These are phyloP conservation scores for Tauraco hartlaubi DNA, from an alignment of 2,797 vertebrate genomes.

Conservation along the genomic window DNA sequence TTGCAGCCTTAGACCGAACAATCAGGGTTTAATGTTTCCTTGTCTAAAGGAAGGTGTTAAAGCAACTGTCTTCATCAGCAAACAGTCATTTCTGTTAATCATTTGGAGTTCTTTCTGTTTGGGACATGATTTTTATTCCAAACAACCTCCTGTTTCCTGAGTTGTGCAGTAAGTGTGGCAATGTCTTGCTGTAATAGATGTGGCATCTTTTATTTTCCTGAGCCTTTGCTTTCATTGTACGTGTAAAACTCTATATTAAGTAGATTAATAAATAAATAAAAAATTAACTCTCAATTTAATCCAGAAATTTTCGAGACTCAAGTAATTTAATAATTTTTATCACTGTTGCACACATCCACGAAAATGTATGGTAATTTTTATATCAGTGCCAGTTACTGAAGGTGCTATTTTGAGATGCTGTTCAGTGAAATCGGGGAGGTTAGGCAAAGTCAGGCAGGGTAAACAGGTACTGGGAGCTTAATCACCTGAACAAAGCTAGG, in stretches of 20 bases:
- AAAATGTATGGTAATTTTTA: not conserved
- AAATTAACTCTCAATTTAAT: not conserved
- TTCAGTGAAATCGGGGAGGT: not conserved
- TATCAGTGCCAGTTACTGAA: not conserved
- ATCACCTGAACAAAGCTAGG: not conserved
- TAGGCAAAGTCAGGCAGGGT: not conserved
- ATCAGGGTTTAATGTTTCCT: not conserved
- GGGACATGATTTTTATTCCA: not conserved
- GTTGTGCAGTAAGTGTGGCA: not conserved
- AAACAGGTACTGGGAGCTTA: not conserved
- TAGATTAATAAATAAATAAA: not conserved
- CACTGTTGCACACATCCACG: not conserved
- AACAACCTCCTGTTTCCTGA: not conserved
- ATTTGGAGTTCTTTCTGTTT: not conserved
- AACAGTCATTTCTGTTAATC: not conserved
- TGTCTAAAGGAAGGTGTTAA: not conserved
- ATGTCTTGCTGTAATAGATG: not conserved
- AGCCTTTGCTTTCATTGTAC: not conserved
- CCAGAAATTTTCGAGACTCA: not conserved
- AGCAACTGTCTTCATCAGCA: not conserved
- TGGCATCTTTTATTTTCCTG: not conserved
- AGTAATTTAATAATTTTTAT: not conserved
- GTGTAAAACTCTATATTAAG: not conserved
- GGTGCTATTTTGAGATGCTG: not conserved
- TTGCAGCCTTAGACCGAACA: not conserved